Conservation (phyloP, 2,888 invertebrate genomes). For the Cosmorhoe ocellata region DNA sequence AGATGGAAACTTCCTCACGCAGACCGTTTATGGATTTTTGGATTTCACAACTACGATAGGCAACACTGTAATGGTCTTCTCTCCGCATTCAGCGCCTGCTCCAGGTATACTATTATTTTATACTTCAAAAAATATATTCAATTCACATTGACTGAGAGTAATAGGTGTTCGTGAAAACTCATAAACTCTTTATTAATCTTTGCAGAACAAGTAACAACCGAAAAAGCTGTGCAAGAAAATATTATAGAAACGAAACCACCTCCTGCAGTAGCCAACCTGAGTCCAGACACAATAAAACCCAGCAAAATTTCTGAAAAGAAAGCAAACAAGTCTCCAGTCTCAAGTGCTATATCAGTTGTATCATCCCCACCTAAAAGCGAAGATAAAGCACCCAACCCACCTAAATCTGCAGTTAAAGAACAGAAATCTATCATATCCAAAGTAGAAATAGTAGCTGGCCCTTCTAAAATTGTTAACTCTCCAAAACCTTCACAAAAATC, state of each 20-base stretch:
- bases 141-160: too few species aligned
- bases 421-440: conserved; percentile 75
- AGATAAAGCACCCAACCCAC: conserved; percentile 60
- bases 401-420: conserved; percentile 75
- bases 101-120: conserved; percentile 69
- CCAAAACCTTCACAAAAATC: conserved; percentile 57
- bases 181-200: conserved; percentile 23
- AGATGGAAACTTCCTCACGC: conserved; percentile 84
- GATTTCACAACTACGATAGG: conserved; percentile 97
- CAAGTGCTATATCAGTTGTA: conserved; percentile 69
- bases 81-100: conserved; percentile 91
- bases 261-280: conserved; percentile 60
- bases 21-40: conserved; percentile 96
- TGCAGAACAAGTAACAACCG: conserved; percentile 73
- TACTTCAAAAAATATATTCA: neutral
- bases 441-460: conserved; percentile 81
- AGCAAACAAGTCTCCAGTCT: conserved; percentile 65
- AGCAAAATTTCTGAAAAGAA: conserved; percentile 70
- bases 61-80: conserved; percentile 97
- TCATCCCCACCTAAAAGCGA: conserved; percentile 73
- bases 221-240: conserved; percentile 71
- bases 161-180: too few species aligned
- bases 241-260: conserved; percentile 77
- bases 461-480: conserved; percentile 70
- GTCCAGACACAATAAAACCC: conserved; percentile 73